Evolutionary conservation across 2,888 invertebrate genomes (phyloP), one percentile per base, ranked within the genome.

Genomic region (Cheilosia soror): DNA sequence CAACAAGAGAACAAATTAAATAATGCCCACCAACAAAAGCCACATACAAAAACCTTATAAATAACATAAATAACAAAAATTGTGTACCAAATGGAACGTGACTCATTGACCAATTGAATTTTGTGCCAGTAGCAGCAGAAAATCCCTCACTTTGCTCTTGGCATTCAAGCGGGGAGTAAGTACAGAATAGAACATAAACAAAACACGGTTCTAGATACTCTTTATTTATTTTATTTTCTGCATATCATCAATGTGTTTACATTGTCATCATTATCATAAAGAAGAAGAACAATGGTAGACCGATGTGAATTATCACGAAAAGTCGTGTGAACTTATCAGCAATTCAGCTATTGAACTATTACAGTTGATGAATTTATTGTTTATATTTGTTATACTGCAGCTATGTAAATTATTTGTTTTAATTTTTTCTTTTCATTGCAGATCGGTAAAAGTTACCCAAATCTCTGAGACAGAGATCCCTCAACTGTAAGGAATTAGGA

Each of bases 371-470:
- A 53, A 68, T 40, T 66, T n/a, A 37, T 11, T 37, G n/a, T 55
- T 31, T 33, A 25, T 53, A 7, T 44, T 13, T 27, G 11, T 25
- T 20, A 4, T 20, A 20, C 20, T 5, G 55, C 13, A 33, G 7
- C 13, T 29, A 13, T 33, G 49, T 27, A 29, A 63, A 44, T 20
- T 33, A 4, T 58, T n/a, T 20, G 20, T 2, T 53, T 60, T 33
- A 57, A 53, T 49, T 40, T 81, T 71, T 60, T 57, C n/a, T 69
- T 84, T 73, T 78, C 63, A 44, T 90, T 90, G 4, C 89, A 90
- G 90, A 90, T 88, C 89, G 89, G 87, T 88, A 87, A 89, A 88
- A 85, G 83, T 75, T 82, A 80, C 72, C 71, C 37, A 57, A 65
- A 40, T 55, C 37, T 58, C 51, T 71, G 57, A 73, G 31, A 71